A percentile compares a stretch with the other conserved stretches of the same genome.
Conservation (phyloP, 1,140 invertebrate species). For the Apis mellifera region DNA sequence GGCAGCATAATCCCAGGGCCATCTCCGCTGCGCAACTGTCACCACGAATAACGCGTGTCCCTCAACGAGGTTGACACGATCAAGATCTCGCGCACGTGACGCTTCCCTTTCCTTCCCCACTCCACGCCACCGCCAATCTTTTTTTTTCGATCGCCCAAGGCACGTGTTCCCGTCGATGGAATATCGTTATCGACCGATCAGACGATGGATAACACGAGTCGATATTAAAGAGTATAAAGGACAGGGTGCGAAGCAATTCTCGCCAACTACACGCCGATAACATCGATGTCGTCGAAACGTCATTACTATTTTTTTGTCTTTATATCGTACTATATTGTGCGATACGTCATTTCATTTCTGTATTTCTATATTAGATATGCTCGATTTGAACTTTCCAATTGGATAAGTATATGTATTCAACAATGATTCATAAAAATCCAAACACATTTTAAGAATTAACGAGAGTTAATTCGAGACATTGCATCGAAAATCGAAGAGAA, state of each 20-base stretch:
- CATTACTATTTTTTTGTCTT: constrained; percentile 35
- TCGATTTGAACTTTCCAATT: too few species aligned
- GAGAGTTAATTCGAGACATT: too few species aligned
- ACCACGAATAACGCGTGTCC: constrained; percentile 54
- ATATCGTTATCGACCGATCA: constrained; percentile 64
- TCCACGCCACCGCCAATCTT: neutral
- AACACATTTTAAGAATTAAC: too few species aligned
- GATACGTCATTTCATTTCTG: too few species aligned
- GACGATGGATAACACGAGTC: constrained; percentile 57
- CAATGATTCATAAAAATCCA: too few species aligned
- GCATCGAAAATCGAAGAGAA: too few species aligned
- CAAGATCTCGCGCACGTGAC: constrained; percentile 63
- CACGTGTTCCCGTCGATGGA: constrained; percentile 35
- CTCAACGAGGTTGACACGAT: constrained; percentile 60
- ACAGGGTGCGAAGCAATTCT: constrained; percentile 61
- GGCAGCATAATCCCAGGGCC: constrained; percentile 59
- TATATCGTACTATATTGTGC: neutral
- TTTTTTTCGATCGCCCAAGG: constrained; percentile 19
- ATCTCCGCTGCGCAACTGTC: constrained; percentile 68
- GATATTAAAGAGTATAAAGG: constrained; percentile 64
- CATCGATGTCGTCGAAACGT: constrained; percentile 48
- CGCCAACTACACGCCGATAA: constrained; percentile 51
- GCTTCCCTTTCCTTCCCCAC: neutral
- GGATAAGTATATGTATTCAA: too few species aligned
- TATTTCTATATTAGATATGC: too few species aligned